Evolutionary conservation across 2,797 vertebrate species (phyloP), one percentile per base, ranked within the genome.

Genomic region (Myotis pilosus): DNA sequence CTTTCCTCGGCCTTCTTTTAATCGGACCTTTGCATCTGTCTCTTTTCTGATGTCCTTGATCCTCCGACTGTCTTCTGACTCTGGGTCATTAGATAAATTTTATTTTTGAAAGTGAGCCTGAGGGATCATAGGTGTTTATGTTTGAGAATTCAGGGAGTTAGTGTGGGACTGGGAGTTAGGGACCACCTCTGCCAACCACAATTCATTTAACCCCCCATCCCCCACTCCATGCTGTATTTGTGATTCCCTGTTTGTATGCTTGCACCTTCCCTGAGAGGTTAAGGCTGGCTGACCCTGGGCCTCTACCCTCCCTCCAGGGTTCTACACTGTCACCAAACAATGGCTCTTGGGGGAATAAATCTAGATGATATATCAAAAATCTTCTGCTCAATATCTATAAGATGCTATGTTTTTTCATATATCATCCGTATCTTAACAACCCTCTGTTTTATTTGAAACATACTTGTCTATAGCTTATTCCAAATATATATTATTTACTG

Each of bases 321-420:
- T 94, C 81, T 96, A 68, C 87, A 94, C 86, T 95, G 75, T 94
- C 78, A 89, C 82, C 82, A 97, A 94, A 96, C 95, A 95, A 97
- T 86, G 76, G 64, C 55, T 91, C 62, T 92, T 76, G n/a, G n/a
- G n/a, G n/a, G n/a, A n/a, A n/a, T n/a, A n/a, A n/a, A 12, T 16
- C n/a, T 17, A 80, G 55, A 62, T 22, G 76, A 49, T 28, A 87
- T 53, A 4, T 28, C 47, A 68, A 79, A 79, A 89, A 79, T 28
- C 22, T 84, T 33, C 13, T 72, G 3, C 62, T 41, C 38, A 41
- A 47, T 79, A 79, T 47, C 28, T 66, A 76, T 2, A 90, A 9
- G 2, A 33, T 38, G 4, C 12, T 49, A 49, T 53, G 3, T 76
- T 4, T 89, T 25, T 49, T 28, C 3, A 9, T 55, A 28, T 36